Percentiles rank a stretch among this genome's conserved stretches.
Evolutionary conservation across 2,113 vertebrate genomes (phyloP).

Genomic region (Hemicordylus capensis): DNA sequence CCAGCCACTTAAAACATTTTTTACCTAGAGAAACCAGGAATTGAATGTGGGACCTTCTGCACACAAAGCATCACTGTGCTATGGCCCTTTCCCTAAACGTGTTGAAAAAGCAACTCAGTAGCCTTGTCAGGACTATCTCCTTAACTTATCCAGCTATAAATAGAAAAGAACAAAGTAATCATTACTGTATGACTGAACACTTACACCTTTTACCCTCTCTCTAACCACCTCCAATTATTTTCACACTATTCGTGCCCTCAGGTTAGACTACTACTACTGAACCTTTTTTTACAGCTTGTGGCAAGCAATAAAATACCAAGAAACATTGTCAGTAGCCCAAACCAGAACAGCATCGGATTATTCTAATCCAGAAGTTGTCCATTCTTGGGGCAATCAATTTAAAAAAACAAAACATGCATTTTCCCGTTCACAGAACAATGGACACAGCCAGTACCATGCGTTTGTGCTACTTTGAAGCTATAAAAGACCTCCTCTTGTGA

Average conservation of each 20-base stretch:
- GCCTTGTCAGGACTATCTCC: not conserved
- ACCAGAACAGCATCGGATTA: not conserved
- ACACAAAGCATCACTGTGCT: too few relatives aligned
- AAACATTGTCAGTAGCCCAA: not conserved
- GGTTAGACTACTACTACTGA: not conserved
- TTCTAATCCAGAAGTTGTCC: not conserved
- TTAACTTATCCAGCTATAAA: not conserved
- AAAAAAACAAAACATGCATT: too few relatives aligned
- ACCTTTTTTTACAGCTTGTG: slow-evolving; percentile 10
- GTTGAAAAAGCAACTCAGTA: not conserved
- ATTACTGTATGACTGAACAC: not conserved
- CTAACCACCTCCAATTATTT: not conserved
- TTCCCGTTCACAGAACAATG: too few relatives aligned
- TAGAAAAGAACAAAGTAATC: slow-evolving; percentile 6
- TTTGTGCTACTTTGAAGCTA: too few relatives aligned
- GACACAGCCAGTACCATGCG: too few relatives aligned
- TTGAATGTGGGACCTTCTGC: too few relatives aligned
- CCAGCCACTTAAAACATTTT: too few relatives aligned
- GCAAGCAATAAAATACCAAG: not conserved
- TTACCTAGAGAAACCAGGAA: too few relatives aligned
- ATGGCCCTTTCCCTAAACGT: too few relatives aligned
- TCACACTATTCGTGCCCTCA: not conserved
- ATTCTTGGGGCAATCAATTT: not conserved
- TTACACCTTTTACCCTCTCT: not conserved
- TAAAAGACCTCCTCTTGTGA: too few relatives aligned